phyloP scores from a whole-genome alignment of 2,113 vertebrate species.

The Bos taurus region ARS-UCD2.0 NC_037352.1:39131501-39132000 shows the following conservation, averaged over 20 bases:
- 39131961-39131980: not conserved
- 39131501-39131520: not conserved
- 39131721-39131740: not conserved
- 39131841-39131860: not conserved
- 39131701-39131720: not conserved
- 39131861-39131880: not conserved
- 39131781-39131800: not conserved
- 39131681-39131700: not conserved
- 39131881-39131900: not conserved
- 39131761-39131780: not conserved
- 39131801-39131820: not conserved
- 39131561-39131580: not conserved
- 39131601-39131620: not conserved
- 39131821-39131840: not conserved
- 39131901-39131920: not conserved
- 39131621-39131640: not conserved
- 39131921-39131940: too few relatives aligned
- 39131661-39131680: not conserved
- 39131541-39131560: not conserved
- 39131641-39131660: not conserved
- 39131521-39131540: not conserved
- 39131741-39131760: not conserved
- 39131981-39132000: not conserved
- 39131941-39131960: not conserved
- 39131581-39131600: not conserved